Evolutionary conservation across 1,140 invertebrate species (phyloP).

Genomic region (Euglossa dilemma): DNA sequence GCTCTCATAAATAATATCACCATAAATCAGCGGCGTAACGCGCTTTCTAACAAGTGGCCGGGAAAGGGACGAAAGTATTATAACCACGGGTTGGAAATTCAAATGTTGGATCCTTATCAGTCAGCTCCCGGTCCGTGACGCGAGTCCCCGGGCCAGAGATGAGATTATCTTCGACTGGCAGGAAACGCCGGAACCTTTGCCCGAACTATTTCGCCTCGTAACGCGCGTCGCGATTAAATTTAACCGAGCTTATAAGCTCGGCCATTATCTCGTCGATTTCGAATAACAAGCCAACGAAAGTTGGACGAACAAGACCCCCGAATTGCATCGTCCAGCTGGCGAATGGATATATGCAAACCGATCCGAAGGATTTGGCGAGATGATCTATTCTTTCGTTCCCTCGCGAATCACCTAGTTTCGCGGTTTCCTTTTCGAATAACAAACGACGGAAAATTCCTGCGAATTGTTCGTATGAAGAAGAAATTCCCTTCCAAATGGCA

Average conservation of each 20-base stretch:
- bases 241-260: neutral
- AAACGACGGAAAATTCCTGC: too few relatives aligned
- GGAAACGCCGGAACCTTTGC: constrained; percentile 43
- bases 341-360: fast-evolving
- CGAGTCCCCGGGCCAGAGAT: constrained; percentile 5
- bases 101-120: constrained; percentile 37
- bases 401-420: too few relatives aligned
- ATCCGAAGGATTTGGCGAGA: neutral
- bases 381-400: too few relatives aligned
- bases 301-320: neutral
- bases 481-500: too few relatives aligned
- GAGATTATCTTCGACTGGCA: constrained; percentile 26
- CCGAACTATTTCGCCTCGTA: constrained; percentile 3
- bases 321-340: neutral
- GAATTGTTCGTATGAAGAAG: too few relatives aligned
- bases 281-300: neutral
- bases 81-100: constrained; percentile 26
- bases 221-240: constrained; percentile 14
- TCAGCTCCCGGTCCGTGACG: constrained; percentile 9
- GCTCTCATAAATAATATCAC: neutral
- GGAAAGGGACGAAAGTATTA: constrained; percentile 25
- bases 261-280: neutral
- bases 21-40: neutral
- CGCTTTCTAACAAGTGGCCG: constrained; percentile 12
- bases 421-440: too few relatives aligned